These are phyloP conservation scores for Ctenicera cuprea DNA, from an alignment of 2,888 invertebrate genomes.

Conservation along the genomic window DNA sequence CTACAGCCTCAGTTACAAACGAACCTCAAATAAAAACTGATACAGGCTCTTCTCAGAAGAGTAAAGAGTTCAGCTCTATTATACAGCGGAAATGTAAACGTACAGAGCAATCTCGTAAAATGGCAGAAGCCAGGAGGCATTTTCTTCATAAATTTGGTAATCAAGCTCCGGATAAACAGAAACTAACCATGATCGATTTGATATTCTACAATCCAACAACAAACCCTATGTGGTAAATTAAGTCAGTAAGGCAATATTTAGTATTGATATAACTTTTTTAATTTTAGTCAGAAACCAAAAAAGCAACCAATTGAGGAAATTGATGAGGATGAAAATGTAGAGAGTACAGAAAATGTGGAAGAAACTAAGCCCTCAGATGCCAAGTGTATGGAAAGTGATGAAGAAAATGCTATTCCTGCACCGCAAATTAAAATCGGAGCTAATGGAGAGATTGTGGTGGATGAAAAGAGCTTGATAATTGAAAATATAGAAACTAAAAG, in stretches of 20 bases:
- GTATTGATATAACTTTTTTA: too few relatives aligned
- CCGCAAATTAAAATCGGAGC: constrained; percentile 92
- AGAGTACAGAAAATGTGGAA: not conserved
- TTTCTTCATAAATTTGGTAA: constrained; percentile 74
- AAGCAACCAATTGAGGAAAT: not conserved
- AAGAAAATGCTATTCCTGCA: constrained; percentile 75
- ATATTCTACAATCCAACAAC: constrained; percentile 92
- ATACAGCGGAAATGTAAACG: constrained; percentile 66
- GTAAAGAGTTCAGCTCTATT: constrained; percentile 57
- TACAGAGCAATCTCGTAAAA: constrained; percentile 74
- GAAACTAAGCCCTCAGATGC: not conserved
- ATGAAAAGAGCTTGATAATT: constrained; percentile 88
- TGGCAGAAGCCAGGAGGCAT: constrained; percentile 75
- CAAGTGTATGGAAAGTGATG: constrained; percentile 39
- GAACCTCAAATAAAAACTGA: constrained; percentile 58
- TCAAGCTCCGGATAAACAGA: constrained; percentile 77
- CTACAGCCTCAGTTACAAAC: constrained; percentile 61
- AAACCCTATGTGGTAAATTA: constrained; percentile 83
- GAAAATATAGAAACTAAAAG: constrained; percentile 82
- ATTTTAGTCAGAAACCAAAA: constrained; percentile 20
- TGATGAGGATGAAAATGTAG: not conserved
- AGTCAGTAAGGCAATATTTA: not conserved
- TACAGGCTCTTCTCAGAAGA: constrained; percentile 48
- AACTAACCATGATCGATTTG: constrained; percentile 92
- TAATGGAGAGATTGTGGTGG: constrained; percentile 89